phyloP scores from a whole-genome alignment of 2,797 vertebrate species.

The Margarornis squamiger region DNA sequence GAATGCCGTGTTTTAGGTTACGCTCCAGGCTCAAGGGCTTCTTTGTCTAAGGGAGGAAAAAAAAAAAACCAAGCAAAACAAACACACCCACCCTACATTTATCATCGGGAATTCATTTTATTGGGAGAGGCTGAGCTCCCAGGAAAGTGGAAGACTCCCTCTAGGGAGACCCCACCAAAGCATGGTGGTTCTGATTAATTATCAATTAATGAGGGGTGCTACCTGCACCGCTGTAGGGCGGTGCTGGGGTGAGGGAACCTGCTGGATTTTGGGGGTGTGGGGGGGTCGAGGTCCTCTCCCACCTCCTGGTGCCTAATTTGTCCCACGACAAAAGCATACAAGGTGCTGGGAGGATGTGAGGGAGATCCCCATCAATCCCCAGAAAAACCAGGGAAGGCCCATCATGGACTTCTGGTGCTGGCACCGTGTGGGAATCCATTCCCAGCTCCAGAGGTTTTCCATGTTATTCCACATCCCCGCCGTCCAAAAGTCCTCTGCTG shows the following conservation, averaged over 20 bases:
- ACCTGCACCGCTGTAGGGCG: fast-evolving
- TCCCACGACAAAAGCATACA: fast-evolving
- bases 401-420: neutral
- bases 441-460: neutral
- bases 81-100: slow-evolving; percentile 40
- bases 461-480: neutral
- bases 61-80: neutral
- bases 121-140: neutral
- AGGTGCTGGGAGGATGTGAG: fast-evolving
- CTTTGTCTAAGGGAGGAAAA: slow-evolving; percentile 64
- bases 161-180: neutral
- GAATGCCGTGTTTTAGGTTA: slow-evolving; percentile 64
- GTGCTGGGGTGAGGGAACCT: neutral
- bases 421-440: neutral
- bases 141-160: neutral
- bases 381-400: neutral
- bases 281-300: neutral
- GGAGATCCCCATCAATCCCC: neutral
- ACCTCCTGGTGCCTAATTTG: neutral
- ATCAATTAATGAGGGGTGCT: neutral
- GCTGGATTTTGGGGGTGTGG: fast-evolving
- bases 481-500: neutral
- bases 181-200: neutral
- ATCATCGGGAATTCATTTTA: slow-evolving; percentile 52
- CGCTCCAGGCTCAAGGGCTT: slow-evolving; percentile 65